Conservation (phyloP, 2,113 vertebrate genomes). For the Ceyx melanurus region DNA sequence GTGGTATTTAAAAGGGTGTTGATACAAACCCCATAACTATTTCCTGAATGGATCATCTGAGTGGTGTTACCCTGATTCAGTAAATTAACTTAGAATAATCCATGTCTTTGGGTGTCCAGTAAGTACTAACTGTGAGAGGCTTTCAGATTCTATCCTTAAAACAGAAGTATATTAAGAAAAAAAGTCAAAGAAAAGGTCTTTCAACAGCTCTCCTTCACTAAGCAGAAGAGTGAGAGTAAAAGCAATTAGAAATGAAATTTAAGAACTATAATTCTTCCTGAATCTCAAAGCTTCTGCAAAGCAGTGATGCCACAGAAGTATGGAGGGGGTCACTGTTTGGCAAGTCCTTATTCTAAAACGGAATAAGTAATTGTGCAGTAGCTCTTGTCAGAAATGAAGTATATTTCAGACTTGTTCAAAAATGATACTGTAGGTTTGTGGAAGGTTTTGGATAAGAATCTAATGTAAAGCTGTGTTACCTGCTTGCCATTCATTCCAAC, state of each 20-base stretch:
- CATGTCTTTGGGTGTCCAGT: background rate
- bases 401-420: background rate
- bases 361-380: background rate
- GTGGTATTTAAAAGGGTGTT: background rate
- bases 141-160: background rate
- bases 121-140: background rate
- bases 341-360: background rate
- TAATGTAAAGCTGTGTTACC: background rate
- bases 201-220: background rate
- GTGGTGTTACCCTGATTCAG: background rate
- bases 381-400: background rate
- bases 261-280: background rate
- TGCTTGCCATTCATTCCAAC: background rate
- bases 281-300: background rate
- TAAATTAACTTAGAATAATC: background rate
- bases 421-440: background rate
- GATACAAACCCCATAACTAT: accelerated
- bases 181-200: background rate
- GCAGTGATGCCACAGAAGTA: background rate
- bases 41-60: background rate
- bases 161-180: accelerated
- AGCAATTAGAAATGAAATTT: background rate
- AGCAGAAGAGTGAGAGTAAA: background rate
- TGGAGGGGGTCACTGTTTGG: background rate
- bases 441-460: background rate